These are phyloP conservation scores for Camarhynchus parvulus DNA, from an alignment of 2,113 vertebrate genomes.

Conservation along the genomic window DNA sequence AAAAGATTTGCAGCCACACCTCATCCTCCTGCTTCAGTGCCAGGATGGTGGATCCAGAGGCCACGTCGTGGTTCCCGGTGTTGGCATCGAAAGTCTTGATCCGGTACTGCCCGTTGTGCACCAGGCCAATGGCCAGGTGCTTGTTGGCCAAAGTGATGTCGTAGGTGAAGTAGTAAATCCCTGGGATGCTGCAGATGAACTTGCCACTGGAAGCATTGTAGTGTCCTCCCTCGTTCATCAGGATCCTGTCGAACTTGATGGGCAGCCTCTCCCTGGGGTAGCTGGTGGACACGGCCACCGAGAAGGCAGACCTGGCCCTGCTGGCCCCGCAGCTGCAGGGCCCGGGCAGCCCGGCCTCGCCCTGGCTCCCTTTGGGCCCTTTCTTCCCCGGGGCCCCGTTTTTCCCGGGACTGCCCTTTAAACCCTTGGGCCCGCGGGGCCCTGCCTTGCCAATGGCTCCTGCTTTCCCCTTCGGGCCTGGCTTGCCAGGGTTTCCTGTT, in stretches of 20 bases:
- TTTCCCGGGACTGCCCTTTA: constrained; percentile 79
- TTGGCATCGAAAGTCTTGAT: constrained; percentile 97
- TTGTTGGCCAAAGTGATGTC: constrained; percentile 96
- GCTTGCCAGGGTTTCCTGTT: constrained; percentile 88
- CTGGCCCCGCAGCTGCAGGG: constrained; percentile 83
- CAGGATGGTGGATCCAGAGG: constrained; percentile 93
- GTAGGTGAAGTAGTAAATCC: constrained; percentile 95
- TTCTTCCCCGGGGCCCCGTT: constrained; percentile 80
- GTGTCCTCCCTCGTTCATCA: constrained; percentile 93
- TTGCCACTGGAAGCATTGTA: constrained; percentile 92
- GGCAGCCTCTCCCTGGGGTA: constrained; percentile 92
- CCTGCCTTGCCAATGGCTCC: constrained; percentile 90
- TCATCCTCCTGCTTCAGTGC: constrained; percentile 85
- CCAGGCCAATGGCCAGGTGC: constrained; percentile 93
- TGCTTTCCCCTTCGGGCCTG: constrained; percentile 85
- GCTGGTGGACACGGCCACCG: constrained; percentile 91
- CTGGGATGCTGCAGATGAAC: constrained; percentile 89
- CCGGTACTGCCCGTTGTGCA: constrained; percentile 94
- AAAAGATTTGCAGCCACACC: constrained; percentile 98
- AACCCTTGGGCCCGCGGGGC: constrained; percentile 86
- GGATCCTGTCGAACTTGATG: constrained; percentile 92
- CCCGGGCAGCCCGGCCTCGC: constrained; percentile 81
- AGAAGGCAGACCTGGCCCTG: constrained; percentile 89
- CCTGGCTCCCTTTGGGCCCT: constrained; percentile 83
- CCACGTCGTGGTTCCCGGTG: constrained; percentile 94